phyloP scores from a whole-genome alignment of 2,888 invertebrate species.

The Herminia tarsipennalis region DNA sequence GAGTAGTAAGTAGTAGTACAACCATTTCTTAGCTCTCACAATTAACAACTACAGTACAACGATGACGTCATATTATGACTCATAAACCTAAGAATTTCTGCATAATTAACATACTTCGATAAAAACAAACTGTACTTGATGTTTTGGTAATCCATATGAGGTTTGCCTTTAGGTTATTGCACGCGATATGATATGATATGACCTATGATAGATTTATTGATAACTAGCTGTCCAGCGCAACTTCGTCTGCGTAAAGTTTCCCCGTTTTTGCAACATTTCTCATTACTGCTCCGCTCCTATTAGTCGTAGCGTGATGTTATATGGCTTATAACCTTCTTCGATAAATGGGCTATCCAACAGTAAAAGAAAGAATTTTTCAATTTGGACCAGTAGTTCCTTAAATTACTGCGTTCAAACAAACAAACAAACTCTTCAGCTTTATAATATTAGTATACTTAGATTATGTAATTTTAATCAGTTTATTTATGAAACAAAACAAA shows the following conservation, averaged over 20 bases:
- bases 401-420: no score
- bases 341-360: no score
- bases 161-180: slow-evolving; percentile 14
- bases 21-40: slow-evolving; percentile 43
- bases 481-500: background rate
- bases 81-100: slow-evolving; percentile 44
- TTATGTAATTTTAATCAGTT: background rate
- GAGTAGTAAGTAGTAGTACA: slow-evolving; percentile 21
- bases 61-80: slow-evolving; percentile 50
- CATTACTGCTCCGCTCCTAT: no score
- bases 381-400: no score
- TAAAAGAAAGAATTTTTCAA: no score
- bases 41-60: slow-evolving; percentile 26
- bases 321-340: no score
- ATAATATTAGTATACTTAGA: background rate
- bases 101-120: slow-evolving; percentile 46
- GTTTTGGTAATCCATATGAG: slow-evolving; percentile 17
- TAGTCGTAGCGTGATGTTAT: no score
- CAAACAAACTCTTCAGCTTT: background rate
- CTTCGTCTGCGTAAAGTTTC: no score
- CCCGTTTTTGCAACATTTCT: no score
- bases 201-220: slow-evolving; percentile 6
- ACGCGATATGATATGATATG: slow-evolving; percentile 1
- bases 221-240: no score
- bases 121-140: slow-evolving; percentile 24